Evolutionary conservation across 2,888 invertebrate genomes (phyloP).

Genomic region (Yponomeuta sedellus): DNA sequence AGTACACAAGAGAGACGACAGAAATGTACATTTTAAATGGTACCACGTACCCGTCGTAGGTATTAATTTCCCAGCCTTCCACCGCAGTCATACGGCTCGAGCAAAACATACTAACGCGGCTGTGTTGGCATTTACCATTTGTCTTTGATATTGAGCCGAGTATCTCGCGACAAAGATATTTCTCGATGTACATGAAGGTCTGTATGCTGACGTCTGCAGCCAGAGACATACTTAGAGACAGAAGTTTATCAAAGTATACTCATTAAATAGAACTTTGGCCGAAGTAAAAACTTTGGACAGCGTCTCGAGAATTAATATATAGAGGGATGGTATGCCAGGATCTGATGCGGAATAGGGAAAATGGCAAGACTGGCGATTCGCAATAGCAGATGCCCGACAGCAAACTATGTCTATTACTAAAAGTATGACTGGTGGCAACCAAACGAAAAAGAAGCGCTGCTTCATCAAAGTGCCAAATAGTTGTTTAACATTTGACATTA

Average conservation of each 20-base stretch:
- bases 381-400: no score
- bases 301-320: background rate
- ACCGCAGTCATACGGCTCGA: background rate
- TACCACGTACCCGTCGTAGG: background rate
- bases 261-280: no score
- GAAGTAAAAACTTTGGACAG: background rate
- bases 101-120: background rate
- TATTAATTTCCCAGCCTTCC: background rate
- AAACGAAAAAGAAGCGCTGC: no score
- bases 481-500: no score
- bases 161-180: background rate
- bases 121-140: background rate
- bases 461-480: no score
- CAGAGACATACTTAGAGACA: background rate
- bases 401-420: no score
- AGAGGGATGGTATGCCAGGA: no score
- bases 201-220: background rate
- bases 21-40: background rate
- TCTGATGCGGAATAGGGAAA: no score
- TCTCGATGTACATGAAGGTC: background rate
- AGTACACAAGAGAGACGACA: background rate
- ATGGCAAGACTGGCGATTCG: no score
- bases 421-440: no score
- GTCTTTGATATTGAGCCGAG: slow-evolving; percentile 1
- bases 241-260: background rate